Evolutionary conservation across 2,888 invertebrate genomes (phyloP), one percentile per base, ranked within the genome.

Genomic region (Scaptomyza tumidula): DNA sequence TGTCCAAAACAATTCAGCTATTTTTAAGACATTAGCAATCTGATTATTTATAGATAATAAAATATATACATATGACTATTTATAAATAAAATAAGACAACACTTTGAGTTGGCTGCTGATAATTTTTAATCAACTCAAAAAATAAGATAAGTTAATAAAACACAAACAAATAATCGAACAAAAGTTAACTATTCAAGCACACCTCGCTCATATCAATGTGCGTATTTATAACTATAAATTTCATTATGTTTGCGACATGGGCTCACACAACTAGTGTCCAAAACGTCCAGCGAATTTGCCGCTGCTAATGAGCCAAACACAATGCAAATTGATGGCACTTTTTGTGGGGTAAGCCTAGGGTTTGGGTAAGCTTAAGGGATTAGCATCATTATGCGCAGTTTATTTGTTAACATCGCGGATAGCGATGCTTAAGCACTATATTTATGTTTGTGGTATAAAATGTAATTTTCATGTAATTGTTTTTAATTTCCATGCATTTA

Each of bases 331-430:
- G 80, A 87, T 88, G 72, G 87, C 85, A 72, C 64, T 68, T 65
- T 79, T 67, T 71, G 71, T 48, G 72, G 55, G 24, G 11, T n/a
- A n/a, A 0, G 2, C 0, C 7, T 29, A 14, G 27, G 45, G 27
- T 5, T 11, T 11, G 55, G 44, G 44, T 54, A 77, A 71, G 76
- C 80, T 84, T 86, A 86, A 86, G 81, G 84, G 84, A 85, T 85
- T 86, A 85, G 80, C 82, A 85, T 82, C 86, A 80, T 85, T 85
- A 86, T 76, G 74, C 74, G 56, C 76, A 80, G 81, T 83, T 85
- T 87, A 85, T 85, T 82, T 86, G 79, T 52, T 74, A 53, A 54
- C 37, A 41, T 44, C 46, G 33, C 10, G 16, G 46, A 6, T 19
- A 60, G 55, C 44, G 39, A 6, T 44, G 49, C 35, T 49, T 33